Conservation (phyloP, 2,113 vertebrate species). For the Chamaetylas fuelleborni region DNA sequence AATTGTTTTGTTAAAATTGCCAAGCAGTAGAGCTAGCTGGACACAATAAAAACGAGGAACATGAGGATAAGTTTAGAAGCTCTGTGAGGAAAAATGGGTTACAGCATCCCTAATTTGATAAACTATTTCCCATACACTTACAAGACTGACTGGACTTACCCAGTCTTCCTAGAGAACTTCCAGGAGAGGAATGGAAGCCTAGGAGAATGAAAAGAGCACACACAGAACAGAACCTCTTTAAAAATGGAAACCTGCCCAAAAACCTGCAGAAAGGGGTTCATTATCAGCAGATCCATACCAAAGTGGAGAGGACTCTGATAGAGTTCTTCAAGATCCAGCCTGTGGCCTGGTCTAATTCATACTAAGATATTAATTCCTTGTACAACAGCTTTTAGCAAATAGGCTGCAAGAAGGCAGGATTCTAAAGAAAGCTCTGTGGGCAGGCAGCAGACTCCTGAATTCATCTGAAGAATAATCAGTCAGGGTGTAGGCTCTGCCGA, state of each 20-base stretch:
- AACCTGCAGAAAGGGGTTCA: neutral
- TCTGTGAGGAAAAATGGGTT: neutral
- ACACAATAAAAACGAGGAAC: neutral
- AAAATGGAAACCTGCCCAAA: neutral
- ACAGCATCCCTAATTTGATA: neutral
- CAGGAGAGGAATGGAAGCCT: neutral
- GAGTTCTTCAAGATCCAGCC: neutral
- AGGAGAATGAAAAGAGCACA: neutral
- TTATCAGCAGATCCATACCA: neutral
- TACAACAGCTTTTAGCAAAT: neutral
- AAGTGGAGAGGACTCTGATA: neutral
- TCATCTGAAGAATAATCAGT: neutral
- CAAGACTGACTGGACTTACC: neutral
- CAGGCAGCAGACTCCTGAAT: neutral
- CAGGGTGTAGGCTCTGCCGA: neutral
- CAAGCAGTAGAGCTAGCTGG: neutral
- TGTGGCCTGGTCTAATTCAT: neutral
- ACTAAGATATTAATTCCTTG: no score
- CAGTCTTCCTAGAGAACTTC: neutral
- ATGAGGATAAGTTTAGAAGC: neutral
- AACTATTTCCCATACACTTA: neutral
- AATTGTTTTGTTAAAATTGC: neutral
- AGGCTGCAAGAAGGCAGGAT: neutral
- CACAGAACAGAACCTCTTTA: neutral
- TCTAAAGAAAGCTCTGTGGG: neutral